Base-by-base conservation (phyloP, 2,113 vertebrate species). In the Eonycteris spelaea region DNA sequence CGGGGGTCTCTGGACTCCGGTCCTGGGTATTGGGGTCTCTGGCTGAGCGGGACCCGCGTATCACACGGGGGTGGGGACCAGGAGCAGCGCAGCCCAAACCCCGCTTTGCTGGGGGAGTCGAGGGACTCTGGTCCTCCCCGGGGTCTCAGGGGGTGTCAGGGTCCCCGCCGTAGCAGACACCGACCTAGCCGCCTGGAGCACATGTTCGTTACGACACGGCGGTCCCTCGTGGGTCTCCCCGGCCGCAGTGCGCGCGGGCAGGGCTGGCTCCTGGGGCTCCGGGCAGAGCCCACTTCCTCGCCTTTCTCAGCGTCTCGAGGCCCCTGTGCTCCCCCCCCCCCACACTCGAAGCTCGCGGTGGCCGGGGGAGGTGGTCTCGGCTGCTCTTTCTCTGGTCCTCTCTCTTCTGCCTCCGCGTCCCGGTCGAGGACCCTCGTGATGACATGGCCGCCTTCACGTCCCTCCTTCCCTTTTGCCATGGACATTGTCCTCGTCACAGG, bases 161-260 rank as follows among this genome's bases (percentile, higher is more conserved):
- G 45, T 48, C 45, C 45, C 45, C 45, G 45, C 45, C 7, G 43
- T 45, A 45, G 43, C 43, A 45, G 43, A 45, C 3, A 5, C 11
- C 7, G 1, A 5, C 18, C 13, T 0, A 7, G 38, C 9, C 5
- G 7, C 65, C 19, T 30, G 13, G 26, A 21, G 13, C 21, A 10
- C 28, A 4, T 0, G 19, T 4, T 2, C 5, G 3, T 1, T 24
- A 15, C 4, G 4, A 14, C 3, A 1, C 5, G 1, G 22, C 38
- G 70, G 35, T 22, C 45, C 6, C 2, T 6, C 1, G 0, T 0
- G 30, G 73, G 53, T 28, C 43, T 19, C 19, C 2, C 0, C 26
- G 45, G 55, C 22, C 9, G 0, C 0, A 21, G 7, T 35, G 0
- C 0, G 7, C 9, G 19, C 6, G 0, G 26, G 24, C 15, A 0